phyloP scores from a whole-genome alignment of 2,888 invertebrate species.

The Orgyia antiqua region DNA sequence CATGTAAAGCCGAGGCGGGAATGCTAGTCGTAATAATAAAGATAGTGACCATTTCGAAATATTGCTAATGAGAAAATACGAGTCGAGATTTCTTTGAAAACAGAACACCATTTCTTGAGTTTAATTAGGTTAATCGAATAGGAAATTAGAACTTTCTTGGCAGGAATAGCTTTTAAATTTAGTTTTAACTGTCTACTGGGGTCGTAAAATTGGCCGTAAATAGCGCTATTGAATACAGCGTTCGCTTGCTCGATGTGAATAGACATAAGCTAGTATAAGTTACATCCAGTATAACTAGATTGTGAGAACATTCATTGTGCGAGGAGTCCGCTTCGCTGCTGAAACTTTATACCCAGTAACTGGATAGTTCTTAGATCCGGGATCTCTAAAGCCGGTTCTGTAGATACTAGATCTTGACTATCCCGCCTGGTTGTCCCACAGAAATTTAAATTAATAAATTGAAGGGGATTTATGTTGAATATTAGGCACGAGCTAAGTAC shows the following conservation, averaged over 20 bases:
- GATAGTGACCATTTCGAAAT: too few species aligned
- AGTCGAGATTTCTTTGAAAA: too few species aligned
- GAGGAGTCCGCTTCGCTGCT: conserved; percentile 34
- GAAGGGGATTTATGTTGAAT: too few species aligned
- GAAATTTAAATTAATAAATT: too few species aligned
- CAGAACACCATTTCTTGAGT: conserved; percentile 3
- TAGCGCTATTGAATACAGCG: conserved; percentile 13
- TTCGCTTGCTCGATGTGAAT: conserved; percentile 15
- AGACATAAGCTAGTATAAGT: conserved; percentile 29
- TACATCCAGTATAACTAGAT: conserved; percentile 47
- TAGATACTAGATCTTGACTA: conserved; percentile 18
- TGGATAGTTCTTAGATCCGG: conserved; percentile 43
- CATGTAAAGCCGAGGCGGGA: too few species aligned
- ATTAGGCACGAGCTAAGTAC: too few species aligned
- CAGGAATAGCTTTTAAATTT: conserved; percentile 21
- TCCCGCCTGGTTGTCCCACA: conserved; percentile 21
- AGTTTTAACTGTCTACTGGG: conserved; percentile 18
- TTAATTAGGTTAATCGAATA: conserved; percentile 14
- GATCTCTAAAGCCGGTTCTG: conserved; percentile 39
- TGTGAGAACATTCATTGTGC: conserved; percentile 44
- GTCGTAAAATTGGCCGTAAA: conserved; percentile 21
- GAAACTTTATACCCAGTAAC: conserved; percentile 62
- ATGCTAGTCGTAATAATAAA: too few species aligned
- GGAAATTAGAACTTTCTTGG: conserved; percentile 15
- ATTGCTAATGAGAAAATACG: too few species aligned